Evolutionary conservation across 2,797 vertebrate species (phyloP).

Genomic region (Sebastes vulpes): DNA sequence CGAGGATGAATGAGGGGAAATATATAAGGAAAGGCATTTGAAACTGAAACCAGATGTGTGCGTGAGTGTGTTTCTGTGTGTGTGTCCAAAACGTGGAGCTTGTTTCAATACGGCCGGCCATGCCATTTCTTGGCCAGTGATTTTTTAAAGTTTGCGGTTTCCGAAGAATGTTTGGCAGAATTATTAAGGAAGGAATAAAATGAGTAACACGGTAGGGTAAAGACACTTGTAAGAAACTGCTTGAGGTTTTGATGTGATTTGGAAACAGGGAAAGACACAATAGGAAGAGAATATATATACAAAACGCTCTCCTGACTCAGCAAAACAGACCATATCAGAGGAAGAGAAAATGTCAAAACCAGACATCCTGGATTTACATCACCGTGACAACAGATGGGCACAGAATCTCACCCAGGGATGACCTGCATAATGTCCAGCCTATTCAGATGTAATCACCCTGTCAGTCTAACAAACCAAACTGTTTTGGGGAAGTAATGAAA

Average conservation of each 20-base stretch:
- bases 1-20: slow-evolving; percentile 71
- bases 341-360: slow-evolving; percentile 50
- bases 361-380: slow-evolving; percentile 71
- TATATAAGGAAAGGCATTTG: slow-evolving; percentile 77
- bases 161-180: slow-evolving; percentile 63
- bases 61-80: slow-evolving; percentile 30
- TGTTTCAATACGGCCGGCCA: slow-evolving; percentile 35
- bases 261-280: slow-evolving; percentile 8
- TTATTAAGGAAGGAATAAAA: slow-evolving; percentile 70
- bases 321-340: slow-evolving; percentile 35
- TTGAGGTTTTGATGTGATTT: slow-evolving; percentile 41
- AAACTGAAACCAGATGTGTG: slow-evolving; percentile 86
- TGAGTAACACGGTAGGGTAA: slow-evolving; percentile 46
- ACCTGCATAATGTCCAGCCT: slow-evolving; percentile 29
- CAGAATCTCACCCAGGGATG: slow-evolving; percentile 49
- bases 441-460: slow-evolving; percentile 2
- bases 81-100: slow-evolving; percentile 8
- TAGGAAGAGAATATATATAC: not conserved
- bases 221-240: slow-evolving; percentile 41
- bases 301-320: slow-evolving; percentile 60
- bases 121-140: slow-evolving; percentile 46
- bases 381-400: slow-evolving; percentile 47
- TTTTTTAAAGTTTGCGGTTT: slow-evolving; percentile 60
- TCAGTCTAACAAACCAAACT: slow-evolving; percentile 29
- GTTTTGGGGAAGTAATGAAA: slow-evolving; percentile 51